Evolutionary conservation across 2,113 vertebrate species (phyloP).

Genomic region (human (Homo sapiens)): DNA sequence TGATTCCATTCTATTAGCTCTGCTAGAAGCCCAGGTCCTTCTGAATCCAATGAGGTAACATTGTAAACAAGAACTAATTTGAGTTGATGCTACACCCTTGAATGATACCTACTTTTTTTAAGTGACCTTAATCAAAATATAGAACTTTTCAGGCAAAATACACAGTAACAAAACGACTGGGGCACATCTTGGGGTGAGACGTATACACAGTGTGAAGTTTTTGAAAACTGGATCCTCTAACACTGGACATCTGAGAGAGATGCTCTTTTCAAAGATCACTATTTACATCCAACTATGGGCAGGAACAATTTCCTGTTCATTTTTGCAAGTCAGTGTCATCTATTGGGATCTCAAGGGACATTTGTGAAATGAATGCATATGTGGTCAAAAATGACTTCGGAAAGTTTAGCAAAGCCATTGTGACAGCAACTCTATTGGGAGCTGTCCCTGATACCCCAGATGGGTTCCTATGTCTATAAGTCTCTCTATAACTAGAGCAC

Average conservation of each 20-base stretch:
- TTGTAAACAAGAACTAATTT: not conserved
- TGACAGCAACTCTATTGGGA: not conserved
- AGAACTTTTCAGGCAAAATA: not conserved
- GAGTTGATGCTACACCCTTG: not conserved
- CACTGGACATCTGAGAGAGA: not conserved
- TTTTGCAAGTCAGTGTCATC: not conserved
- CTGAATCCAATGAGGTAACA: not conserved
- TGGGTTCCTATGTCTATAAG: not conserved
- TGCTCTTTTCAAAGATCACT: not conserved
- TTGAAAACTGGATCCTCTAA: not conserved
- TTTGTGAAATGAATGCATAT: not conserved
- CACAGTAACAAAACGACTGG: not conserved
- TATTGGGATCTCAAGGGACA: not conserved
- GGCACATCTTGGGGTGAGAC: too few relatives aligned
- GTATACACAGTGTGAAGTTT: not conserved
- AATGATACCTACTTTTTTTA: not conserved
- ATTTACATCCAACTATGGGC: too few relatives aligned
- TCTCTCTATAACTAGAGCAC: not conserved
- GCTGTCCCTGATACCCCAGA: too few relatives aligned
- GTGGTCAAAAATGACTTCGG: not conserved
- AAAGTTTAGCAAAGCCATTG: not conserved
- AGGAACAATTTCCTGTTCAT: accelerated
- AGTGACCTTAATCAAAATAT: not conserved
- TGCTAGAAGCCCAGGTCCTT: not conserved
- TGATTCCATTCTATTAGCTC: not conserved